Evolutionary conservation across 23 tunicate genomes (phyloP).

Genomic region (Styela plicata): DNA sequence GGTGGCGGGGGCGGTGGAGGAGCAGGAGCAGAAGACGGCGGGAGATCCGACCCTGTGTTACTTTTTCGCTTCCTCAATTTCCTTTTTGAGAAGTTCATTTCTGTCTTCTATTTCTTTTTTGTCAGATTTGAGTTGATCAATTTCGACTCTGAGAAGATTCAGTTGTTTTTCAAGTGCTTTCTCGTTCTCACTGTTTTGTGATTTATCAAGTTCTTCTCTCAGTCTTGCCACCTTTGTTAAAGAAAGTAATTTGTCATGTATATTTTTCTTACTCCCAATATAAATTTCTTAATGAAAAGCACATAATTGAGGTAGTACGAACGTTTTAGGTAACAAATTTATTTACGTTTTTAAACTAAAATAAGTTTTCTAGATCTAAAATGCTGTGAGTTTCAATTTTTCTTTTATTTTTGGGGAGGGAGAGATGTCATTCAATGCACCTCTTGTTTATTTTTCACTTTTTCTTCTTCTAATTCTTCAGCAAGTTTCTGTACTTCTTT

Average conservation of each 20-base stretch:
- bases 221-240: neutral
- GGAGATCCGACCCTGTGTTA: neutral
- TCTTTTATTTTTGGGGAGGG: no score
- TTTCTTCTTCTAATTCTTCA: constrained; percentile 52
- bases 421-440: no score
- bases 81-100: constrained; percentile 52
- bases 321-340: no score
- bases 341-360: no score
- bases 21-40: constrained; percentile 34
- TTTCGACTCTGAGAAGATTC: constrained; percentile 13
- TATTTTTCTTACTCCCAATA: no score
- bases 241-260: no score
- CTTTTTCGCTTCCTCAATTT: constrained; percentile 17
- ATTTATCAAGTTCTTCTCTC: neutral
- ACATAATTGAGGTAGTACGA: no score
- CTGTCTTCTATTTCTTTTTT: constrained; percentile 35
- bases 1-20: constrained; percentile 58
- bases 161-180: neutral
- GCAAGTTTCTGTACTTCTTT: constrained; percentile 43
- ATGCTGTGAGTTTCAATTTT: no score
- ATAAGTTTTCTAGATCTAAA: no score
- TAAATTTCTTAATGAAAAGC: no score
- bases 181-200: neutral
- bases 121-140: constrained; percentile 37
- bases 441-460: constrained; percentile 46